Base-by-base conservation (phyloP, 2,888 invertebrate species). In the Callosobruchus maculatus region DNA sequence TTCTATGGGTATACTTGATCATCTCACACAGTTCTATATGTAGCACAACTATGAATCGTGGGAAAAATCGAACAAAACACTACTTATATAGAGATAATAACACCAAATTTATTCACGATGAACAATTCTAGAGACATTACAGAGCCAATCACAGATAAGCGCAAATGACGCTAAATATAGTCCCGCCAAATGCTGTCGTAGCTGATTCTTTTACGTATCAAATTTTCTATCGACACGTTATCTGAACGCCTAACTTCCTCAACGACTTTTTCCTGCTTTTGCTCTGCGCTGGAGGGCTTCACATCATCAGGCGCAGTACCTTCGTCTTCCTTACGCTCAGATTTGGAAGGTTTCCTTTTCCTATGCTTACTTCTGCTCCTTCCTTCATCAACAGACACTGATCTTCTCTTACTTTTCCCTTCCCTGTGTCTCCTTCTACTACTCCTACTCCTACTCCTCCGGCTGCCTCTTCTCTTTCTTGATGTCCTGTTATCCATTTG, bases 401-500 rank as follows among this genome's bases (percentile, higher is more conserved):
- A 72, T 5, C 70, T 71, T 9, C 71, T 70, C 21, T 67, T 22
- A 0, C 73, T n/a, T 26, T 69, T 73, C 66, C 74, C 18, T 49
- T 18, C 71, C n/a, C 74, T 72, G 21, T 73, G 68, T 49, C 71
- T 75, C 73, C 73, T 74, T 9, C 75, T 31, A 20, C 72, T 68
- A 18, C 67, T 73, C 66, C 71, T 49, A 9, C 68, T 67, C 4
- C 68, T 67, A n/a, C 71, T 71, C 20, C 71, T 68, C 9, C 68
- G 22, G 0, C 68, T 26, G 20, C 71, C 70, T 20, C 69, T 31
- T 2, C 76, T 75, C 67, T 71, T 74, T 66, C 69, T 72, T 68
- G n/a, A 21, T 18, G 22, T 31, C 20, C 67, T 73, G 70, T 71
- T 72, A 30, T n/a, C n/a, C n/a, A n/a, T 66, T 73, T 2, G 78